Base-by-base conservation (phyloP, 2,797 vertebrate species). In the Galagoides demidoff region DNA sequence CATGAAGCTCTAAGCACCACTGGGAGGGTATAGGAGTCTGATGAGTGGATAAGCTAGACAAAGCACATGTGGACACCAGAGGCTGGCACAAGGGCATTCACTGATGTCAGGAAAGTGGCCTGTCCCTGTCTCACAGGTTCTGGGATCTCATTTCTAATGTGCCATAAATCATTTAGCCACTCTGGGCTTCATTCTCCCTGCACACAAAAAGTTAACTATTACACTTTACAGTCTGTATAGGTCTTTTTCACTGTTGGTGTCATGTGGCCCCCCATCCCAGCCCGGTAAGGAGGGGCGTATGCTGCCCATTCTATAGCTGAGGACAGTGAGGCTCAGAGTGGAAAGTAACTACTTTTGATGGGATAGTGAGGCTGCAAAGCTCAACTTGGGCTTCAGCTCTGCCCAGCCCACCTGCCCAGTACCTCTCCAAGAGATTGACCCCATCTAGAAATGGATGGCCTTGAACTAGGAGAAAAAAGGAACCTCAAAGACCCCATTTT, bases 361-460 rank as follows among this genome's bases (percentile, higher is more conserved):
- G 25, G 45, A 74, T 63, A 17, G 29, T 57, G 31, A 39, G 55
- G 71, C 55, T 2, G 52, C 16, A 5, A 86, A 11, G 39, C 52
- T 16, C 27, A 11, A 37, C 78, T 11, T 2, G 7, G 66, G 74
- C 68, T 64, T 55, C 5, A 49, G 31, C 70, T 20, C 77, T 5
- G 0, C 11, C 10, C 29, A 0, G 17, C 39, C 37, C 13, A 3
- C 37, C 9, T 5, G 0, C 31, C 57, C 23, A 45, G 7, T 0
- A 5, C 64, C 29, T n/a, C 89, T 37, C 43, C 43, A 20, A 55
- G 68, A 64, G 43, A 39, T 29, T 8, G 5, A 1, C 27, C 16
- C 7, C 37, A 13, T 19, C 55, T 2, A 8, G 6, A 34, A 34
- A 37, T 0, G 22, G 16, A 20, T 13, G 49, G 64, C 59, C 73